Percentiles rank a stretch among this genome's conserved stretches.
Evolutionary conservation across 2,888 invertebrate species (phyloP).

Genomic region (Amitus sp.): DNA sequence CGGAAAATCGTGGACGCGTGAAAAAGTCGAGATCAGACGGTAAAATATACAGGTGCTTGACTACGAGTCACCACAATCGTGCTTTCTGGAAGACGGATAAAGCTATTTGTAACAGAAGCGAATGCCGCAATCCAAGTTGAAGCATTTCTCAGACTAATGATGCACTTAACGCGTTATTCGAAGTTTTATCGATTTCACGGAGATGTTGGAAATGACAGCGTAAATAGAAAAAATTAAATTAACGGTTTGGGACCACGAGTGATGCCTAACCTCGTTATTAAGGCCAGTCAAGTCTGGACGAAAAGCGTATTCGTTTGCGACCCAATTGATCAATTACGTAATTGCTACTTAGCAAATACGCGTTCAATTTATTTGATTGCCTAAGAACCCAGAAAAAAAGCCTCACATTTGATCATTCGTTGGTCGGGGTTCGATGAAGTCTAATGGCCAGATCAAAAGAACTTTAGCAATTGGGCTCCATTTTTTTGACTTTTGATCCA

Average conservation of each 20-base stretch:
- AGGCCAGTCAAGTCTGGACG: slow-evolving; percentile 26
- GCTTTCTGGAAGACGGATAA: slow-evolving; percentile 28
- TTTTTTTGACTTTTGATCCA: no score
- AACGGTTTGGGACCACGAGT: slow-evolving; percentile 21
- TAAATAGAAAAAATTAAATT: slow-evolving; percentile 13
- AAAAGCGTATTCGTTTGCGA: slow-evolving; percentile 30
- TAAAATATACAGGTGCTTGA: slow-evolving; percentile 5
- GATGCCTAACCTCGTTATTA: slow-evolving; percentile 25
- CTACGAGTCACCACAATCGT: slow-evolving; percentile 12
- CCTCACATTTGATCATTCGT: no score
- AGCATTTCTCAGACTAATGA: slow-evolving; percentile 38
- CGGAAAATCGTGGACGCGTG: background rate
- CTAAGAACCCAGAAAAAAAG: no score
- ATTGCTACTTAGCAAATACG: background rate
- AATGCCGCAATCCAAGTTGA: slow-evolving; percentile 23
- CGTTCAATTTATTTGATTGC: no score
- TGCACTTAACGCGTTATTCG: slow-evolving; percentile 38
- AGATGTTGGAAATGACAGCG: slow-evolving; percentile 30
- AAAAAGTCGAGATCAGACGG: slow-evolving; percentile 4
- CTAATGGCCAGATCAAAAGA: no score
- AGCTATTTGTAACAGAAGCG: slow-evolving; percentile 28
- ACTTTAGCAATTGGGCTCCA: no score
- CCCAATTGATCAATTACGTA: slow-evolving; percentile 3
- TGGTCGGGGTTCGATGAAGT: no score
- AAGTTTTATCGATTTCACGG: slow-evolving; percentile 39